Conservation (phyloP, 2,797 vertebrate species). For the Myotis myotis region DNA sequence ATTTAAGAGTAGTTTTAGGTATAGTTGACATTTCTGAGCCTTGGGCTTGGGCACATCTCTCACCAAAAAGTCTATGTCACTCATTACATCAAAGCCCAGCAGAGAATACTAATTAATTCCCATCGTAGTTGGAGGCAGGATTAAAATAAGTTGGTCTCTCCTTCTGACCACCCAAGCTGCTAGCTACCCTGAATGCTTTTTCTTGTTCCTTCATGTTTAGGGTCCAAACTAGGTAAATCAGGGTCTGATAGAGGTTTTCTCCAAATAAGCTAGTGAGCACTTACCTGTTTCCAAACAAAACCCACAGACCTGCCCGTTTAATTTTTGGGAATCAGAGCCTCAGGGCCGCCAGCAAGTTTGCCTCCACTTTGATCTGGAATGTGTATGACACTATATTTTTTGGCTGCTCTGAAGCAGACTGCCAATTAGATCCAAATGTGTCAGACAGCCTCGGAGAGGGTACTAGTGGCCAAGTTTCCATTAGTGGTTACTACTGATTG, state of each 20-base stretch:
- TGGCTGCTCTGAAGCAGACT: slow-evolving; percentile 47
- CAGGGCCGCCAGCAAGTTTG: not conserved
- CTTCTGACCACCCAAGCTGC: slow-evolving; percentile 40
- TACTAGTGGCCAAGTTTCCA: slow-evolving; percentile 65
- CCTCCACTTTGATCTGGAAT: slow-evolving; percentile 57
- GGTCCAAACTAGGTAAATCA: slow-evolving; percentile 23
- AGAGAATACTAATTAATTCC: slow-evolving; percentile 58
- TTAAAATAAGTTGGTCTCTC: slow-evolving; percentile 50
- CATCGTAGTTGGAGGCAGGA: not conserved
- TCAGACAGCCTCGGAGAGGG: slow-evolving; percentile 15
- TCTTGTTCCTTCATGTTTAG: slow-evolving; percentile 43
- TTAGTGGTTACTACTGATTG: slow-evolving; percentile 17
- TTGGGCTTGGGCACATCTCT: not conserved
- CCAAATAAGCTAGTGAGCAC: not conserved
- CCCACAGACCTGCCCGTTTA: not conserved
- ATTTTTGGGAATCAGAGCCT: slow-evolving; percentile 40
- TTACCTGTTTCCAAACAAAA: slow-evolving; percentile 36
- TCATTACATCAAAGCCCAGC: slow-evolving; percentile 8
- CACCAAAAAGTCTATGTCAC: slow-evolving; percentile 10
- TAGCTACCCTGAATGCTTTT: slow-evolving; percentile 26
- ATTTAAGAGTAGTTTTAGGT: not conserved
- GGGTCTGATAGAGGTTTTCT: slow-evolving; percentile 17
- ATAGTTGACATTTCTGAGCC: not conserved
- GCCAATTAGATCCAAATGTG: slow-evolving; percentile 67
- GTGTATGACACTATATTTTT: slow-evolving; percentile 62